phyloP scores from a whole-genome alignment of 1,140 invertebrate genomes.

The Drosophila rhopaloa region DNA sequence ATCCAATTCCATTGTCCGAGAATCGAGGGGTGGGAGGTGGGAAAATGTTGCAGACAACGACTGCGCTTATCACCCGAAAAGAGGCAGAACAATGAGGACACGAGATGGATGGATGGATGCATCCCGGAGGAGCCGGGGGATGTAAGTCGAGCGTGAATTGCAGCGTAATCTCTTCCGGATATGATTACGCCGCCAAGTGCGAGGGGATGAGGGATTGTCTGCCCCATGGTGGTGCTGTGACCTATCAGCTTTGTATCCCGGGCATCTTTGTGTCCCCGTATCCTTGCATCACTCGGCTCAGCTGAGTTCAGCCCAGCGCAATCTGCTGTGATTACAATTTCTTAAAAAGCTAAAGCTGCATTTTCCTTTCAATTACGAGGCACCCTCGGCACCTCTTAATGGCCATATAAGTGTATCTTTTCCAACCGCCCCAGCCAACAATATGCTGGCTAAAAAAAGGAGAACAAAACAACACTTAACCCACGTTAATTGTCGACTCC shows the following conservation, averaged over 20 bases:
- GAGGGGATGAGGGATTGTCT: slow-evolving; percentile 28
- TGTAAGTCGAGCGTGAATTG: slow-evolving; percentile 69
- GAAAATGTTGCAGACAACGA: slow-evolving; percentile 47
- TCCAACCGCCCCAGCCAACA: slow-evolving; percentile 22
- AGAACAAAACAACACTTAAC: slow-evolving; percentile 65
- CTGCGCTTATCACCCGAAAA: slow-evolving; percentile 77
- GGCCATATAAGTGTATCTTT: slow-evolving; percentile 56
- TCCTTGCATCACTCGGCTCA: slow-evolving; percentile 33
- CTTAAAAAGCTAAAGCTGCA: slow-evolving; percentile 82
- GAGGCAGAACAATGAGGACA: slow-evolving; percentile 37
- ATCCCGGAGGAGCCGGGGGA: slow-evolving; percentile 1
- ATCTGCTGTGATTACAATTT: slow-evolving; percentile 83
- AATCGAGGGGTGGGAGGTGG: slow-evolving; percentile 2
- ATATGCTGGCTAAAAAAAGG: slow-evolving; percentile 33
- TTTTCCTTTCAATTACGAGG: slow-evolving; percentile 72
- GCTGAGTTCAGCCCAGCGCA: slow-evolving; percentile 31
- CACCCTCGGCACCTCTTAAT: slow-evolving; percentile 46
- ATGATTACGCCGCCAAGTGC: slow-evolving; percentile 76
- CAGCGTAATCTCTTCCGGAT: slow-evolving; percentile 81
- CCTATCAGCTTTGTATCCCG: slow-evolving; percentile 75
- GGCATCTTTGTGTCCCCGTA: slow-evolving; percentile 44
- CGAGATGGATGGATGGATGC: slow-evolving; percentile 31
- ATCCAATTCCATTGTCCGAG: slow-evolving; percentile 76
- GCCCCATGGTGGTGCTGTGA: slow-evolving; percentile 57
- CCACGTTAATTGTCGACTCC: slow-evolving; percentile 74